Conservation (phyloP, 2,888 invertebrate species). For the Drosophila sordidapex region DNA sequence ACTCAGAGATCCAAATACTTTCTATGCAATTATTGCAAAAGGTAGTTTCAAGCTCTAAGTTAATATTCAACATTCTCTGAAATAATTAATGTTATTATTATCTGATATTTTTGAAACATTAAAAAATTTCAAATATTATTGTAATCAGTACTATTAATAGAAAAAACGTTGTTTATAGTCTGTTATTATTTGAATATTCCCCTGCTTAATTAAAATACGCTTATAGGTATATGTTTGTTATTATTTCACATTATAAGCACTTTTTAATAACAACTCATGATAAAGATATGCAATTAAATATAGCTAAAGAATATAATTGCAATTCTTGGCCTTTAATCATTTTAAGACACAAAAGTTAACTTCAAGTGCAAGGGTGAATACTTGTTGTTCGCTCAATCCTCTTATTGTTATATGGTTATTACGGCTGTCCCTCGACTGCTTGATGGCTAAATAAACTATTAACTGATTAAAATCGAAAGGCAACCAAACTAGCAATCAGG, state of each 20-base stretch:
- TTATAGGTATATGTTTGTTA: not conserved
- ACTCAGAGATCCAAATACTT: slow-evolving; percentile 15
- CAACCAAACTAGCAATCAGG: slow-evolving; percentile 67
- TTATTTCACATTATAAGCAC: not conserved
- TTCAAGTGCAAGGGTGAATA: not conserved
- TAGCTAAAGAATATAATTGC: no score
- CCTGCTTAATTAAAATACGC: not conserved
- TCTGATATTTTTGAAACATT: not conserved
- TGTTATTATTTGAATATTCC: not conserved
- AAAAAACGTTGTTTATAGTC: not conserved
- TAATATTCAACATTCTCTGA: not conserved
- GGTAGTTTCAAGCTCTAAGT: not conserved
- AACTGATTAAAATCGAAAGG: slow-evolving; percentile 75
- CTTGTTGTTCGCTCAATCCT: not conserved
- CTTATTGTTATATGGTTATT: slow-evolving; percentile 4
- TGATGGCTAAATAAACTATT: slow-evolving; percentile 78
- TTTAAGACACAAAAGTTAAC: not conserved
- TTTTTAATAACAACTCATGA: not conserved
- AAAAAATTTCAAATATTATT: not conserved
- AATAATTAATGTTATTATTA: not conserved
- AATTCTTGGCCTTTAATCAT: not conserved
- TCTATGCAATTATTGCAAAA: not conserved
- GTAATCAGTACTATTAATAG: not conserved
- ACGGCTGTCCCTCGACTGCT: slow-evolving; percentile 10
- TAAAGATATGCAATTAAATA: not conserved